Evolutionary conservation across 2,113 vertebrate genomes (phyloP).

Genomic region (Takifugu bimaculatus): DNA sequence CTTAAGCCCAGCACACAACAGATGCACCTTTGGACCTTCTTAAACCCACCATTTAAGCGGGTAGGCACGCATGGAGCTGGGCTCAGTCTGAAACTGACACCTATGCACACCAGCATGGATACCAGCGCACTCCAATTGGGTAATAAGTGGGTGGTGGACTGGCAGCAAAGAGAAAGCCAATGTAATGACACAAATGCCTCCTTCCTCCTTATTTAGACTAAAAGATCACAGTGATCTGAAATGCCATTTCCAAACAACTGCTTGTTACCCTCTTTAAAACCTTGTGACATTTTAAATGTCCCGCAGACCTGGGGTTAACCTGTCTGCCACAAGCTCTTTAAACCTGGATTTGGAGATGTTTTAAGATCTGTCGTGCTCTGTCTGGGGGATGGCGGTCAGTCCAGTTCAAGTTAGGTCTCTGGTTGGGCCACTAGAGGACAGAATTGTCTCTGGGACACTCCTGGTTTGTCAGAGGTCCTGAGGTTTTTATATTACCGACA

Average conservation of each 20-base stretch:
- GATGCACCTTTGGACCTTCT: too few relatives aligned
- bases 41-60: neutral
- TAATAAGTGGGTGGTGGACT: slow-evolving; percentile 73
- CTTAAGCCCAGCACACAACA: too few relatives aligned
- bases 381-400: neutral
- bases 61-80: slow-evolving; percentile 30
- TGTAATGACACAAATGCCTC: slow-evolving; percentile 69
- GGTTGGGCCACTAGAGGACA: too few relatives aligned
- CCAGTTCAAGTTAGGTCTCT: too few relatives aligned
- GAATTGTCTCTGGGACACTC: too few relatives aligned
- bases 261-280: slow-evolving; percentile 62
- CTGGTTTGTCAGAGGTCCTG: too few relatives aligned
- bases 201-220: slow-evolving; percentile 30
- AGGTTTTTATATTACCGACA: too few relatives aligned
- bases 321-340: neutral
- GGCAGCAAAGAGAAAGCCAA: slow-evolving; percentile 61
- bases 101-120: slow-evolving; percentile 58
- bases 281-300: slow-evolving; percentile 61
- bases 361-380: too few relatives aligned
- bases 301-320: slow-evolving; percentile 34
- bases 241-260: slow-evolving; percentile 48
- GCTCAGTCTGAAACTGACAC: slow-evolving; percentile 5
- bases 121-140: slow-evolving; percentile 63
- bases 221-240: slow-evolving; percentile 70
- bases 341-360: too few relatives aligned